Percentiles rank a stretch among this genome's conserved stretches.
Evolutionary conservation across 2,888 invertebrate species (phyloP).

Genomic region (Acleris holmiana): DNA sequence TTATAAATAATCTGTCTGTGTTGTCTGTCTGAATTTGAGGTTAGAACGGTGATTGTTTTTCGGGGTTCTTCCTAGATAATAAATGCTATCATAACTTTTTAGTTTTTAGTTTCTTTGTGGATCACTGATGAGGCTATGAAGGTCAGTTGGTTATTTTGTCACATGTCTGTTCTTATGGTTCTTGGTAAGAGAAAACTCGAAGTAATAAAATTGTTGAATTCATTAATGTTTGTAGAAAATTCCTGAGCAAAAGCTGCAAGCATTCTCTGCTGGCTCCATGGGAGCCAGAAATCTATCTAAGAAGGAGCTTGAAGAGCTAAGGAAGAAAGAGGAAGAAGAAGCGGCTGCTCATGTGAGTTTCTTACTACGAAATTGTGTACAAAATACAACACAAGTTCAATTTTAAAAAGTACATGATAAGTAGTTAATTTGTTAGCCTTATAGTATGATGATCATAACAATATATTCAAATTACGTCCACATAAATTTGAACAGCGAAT

Average conservation of each 20-base stretch:
- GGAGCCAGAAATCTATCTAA: slow-evolving; percentile 89
- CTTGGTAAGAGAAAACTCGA: slow-evolving; percentile 8
- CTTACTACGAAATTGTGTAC: neutral
- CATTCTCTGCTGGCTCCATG: slow-evolving; percentile 88
- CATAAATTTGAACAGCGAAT: too few relatives aligned
- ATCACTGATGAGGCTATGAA: slow-evolving; percentile 22
- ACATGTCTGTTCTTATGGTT: neutral
- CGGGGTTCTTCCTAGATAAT: neutral
- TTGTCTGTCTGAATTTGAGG: neutral
- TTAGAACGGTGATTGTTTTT: slow-evolving; percentile 4
- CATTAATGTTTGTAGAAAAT: slow-evolving; percentile 73
- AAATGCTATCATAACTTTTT: neutral
- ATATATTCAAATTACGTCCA: too few relatives aligned
- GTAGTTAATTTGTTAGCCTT: too few relatives aligned
- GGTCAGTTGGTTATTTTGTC: slow-evolving; percentile 7
- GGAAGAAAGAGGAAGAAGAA: slow-evolving; percentile 94
- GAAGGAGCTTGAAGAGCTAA: slow-evolving; percentile 92
- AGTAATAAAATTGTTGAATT: neutral
- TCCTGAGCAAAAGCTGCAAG: slow-evolving; percentile 86
- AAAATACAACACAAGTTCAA: neutral
- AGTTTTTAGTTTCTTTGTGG: neutral
- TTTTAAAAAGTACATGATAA: neutral
- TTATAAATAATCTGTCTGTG: too few relatives aligned
- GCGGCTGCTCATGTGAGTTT: slow-evolving; percentile 93
- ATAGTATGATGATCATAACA: too few relatives aligned